Percentiles rank a stretch among this genome's conserved stretches.
Conservation (phyloP, 2,797 vertebrate species). For the Ctenopoma multispine region DNA sequence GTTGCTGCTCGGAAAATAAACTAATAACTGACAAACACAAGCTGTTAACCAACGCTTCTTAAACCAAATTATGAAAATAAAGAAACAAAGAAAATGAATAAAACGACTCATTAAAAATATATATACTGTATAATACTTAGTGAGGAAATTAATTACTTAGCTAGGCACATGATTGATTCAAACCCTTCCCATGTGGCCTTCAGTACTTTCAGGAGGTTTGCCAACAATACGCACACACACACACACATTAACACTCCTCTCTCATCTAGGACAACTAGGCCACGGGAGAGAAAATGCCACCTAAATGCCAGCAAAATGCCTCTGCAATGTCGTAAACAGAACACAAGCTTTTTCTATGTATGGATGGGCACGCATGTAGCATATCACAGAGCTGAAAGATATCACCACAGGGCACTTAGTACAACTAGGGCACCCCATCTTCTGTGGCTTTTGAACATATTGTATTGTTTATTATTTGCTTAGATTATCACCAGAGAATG, state of each 20-base stretch:
- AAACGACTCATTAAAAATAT: slow-evolving; percentile 29
- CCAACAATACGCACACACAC: slow-evolving; percentile 33
- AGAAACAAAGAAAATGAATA: slow-evolving; percentile 15
- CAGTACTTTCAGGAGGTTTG: slow-evolving; percentile 55
- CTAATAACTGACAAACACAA: not conserved
- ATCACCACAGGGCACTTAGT: slow-evolving; percentile 67
- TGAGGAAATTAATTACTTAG: slow-evolving; percentile 55
- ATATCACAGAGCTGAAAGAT: slow-evolving; percentile 60
- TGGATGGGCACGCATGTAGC: slow-evolving; percentile 63
- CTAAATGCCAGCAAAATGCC: slow-evolving; percentile 86
- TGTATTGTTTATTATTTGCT: slow-evolving; percentile 57
- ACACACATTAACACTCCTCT: slow-evolving; percentile 60
- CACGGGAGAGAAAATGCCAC: slow-evolving; percentile 82
- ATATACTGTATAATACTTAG: slow-evolving; percentile 6
- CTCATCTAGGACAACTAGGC: slow-evolving; percentile 81
- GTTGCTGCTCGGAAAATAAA: too few relatives aligned
- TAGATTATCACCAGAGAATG: slow-evolving; percentile 38
- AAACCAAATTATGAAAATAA: not conserved
- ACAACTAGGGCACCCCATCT: slow-evolving; percentile 67
- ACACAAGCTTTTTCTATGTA: slow-evolving; percentile 65
- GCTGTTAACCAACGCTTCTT: not conserved
- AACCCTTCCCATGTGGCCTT: slow-evolving; percentile 60
- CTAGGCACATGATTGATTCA: slow-evolving; percentile 57
- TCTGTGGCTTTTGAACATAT: slow-evolving; percentile 49
- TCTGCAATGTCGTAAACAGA: slow-evolving; percentile 75